Percentiles rank a stretch among this genome's conserved stretches.
Conservation (phyloP, 2,113 vertebrate species). For the Ariopsis seemanni region DNA sequence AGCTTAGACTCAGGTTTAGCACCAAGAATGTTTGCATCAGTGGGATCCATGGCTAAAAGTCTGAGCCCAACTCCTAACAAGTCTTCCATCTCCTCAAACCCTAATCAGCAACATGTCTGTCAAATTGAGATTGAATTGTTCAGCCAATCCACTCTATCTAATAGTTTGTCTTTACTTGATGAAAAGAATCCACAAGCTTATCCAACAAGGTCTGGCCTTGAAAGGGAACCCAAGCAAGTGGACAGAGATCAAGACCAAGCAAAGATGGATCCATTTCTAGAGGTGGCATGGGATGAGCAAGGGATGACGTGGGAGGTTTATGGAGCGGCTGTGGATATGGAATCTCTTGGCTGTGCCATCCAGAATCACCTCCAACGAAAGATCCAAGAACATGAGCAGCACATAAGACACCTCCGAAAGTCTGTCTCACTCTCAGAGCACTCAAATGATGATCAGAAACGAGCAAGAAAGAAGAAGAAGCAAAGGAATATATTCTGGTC, state of each 20-base stretch:
- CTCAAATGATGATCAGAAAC: conserved; percentile 68
- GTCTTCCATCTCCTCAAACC: conserved; percentile 31
- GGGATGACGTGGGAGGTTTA: conserved; percentile 91
- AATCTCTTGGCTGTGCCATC: conserved; percentile 85
- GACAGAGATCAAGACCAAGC: conserved; percentile 45
- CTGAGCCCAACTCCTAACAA: conserved; percentile 27
- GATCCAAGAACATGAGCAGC: conserved; percentile 79
- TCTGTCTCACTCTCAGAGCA: conserved; percentile 76
- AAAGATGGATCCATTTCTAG: conserved; percentile 64
- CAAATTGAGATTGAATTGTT: conserved; percentile 63
- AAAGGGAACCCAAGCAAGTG: conserved; percentile 51
- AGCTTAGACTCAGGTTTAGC: conserved; percentile 35
- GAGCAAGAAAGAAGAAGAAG: conserved; percentile 63
- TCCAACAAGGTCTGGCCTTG: background rate
- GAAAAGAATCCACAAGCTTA: conserved; percentile 37
- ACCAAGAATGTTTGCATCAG: background rate
- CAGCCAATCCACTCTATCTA: conserved; percentile 46
- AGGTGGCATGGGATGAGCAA: conserved; percentile 87
- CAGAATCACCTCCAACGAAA: conserved; percentile 86
- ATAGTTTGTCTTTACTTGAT: background rate
- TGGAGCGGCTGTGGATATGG: conserved; percentile 81
- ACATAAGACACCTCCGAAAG: conserved; percentile 73
- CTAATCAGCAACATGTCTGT: conserved; percentile 61
- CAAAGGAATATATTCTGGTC: conserved; percentile 77
- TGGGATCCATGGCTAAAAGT: background rate